Evolutionary conservation across 2,113 vertebrate species (phyloP).

Genomic region (Microcebus jonahi): DNA sequence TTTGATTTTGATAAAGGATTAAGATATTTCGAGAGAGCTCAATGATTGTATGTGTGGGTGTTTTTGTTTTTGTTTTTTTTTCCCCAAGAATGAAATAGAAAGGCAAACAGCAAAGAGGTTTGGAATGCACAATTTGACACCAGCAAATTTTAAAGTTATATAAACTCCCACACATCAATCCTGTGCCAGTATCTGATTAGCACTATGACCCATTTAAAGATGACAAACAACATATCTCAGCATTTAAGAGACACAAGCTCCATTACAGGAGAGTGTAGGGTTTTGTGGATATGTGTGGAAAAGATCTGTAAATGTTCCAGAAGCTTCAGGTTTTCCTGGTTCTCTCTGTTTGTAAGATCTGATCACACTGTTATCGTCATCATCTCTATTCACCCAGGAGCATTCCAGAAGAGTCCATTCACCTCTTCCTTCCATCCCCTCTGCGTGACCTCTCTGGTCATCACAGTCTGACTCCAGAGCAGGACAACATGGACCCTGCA

Average conservation of each 20-base stretch:
- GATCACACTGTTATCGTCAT: neutral
- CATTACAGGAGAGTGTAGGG: neutral
- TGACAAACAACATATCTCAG: neutral
- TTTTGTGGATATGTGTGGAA: neutral
- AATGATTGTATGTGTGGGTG: no score
- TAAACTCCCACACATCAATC: neutral
- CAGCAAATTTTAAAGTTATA: neutral
- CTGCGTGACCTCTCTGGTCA: neutral
- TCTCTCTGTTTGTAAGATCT: neutral
- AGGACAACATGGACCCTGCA: neutral
- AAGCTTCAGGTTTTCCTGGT: neutral
- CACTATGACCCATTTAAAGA: neutral
- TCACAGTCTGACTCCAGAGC: neutral
- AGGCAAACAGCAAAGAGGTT: neutral
- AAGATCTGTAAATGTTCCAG: neutral
- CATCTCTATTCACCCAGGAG: neutral
- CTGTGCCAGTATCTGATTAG: neutral
- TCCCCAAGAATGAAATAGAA: neutral
- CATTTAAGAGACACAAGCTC: neutral
- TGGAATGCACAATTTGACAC: neutral
- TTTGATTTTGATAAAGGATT: constrained; percentile 49
- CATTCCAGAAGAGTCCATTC: neutral
- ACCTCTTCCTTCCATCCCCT: neutral
- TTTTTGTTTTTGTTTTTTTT: neutral
- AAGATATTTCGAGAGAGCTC: constrained; percentile 37